A percentile compares a stretch with the other conserved stretches of the same genome.
Evolutionary conservation across 2,113 vertebrate genomes (phyloP).

Genomic region (Melanostigma gelatinosum): DNA sequence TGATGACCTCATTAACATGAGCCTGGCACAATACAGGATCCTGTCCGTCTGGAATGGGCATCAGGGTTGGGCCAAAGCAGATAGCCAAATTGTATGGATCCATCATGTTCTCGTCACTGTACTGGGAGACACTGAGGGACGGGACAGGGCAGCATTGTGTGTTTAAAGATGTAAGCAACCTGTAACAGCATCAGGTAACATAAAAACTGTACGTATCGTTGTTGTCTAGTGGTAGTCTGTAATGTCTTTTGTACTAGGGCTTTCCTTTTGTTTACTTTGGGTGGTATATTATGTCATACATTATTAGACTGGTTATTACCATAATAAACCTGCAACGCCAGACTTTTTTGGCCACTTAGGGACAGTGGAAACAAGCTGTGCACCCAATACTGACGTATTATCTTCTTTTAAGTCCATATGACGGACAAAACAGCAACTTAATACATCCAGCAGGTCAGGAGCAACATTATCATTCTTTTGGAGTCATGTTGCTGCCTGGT

Average conservation of each 20-base stretch:
- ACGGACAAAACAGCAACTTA: not conserved
- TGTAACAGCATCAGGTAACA: not conserved
- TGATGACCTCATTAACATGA: conserved; percentile 96
- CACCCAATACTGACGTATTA: not conserved
- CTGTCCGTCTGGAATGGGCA: conserved; percentile 96
- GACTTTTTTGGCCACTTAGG: not conserved
- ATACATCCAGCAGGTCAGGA: not conserved
- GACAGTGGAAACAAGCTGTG: not conserved
- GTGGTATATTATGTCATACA: not conserved
- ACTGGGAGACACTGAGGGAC: conserved; percentile 90
- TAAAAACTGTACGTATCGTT: not conserved
- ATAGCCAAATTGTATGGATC: conserved; percentile 97
- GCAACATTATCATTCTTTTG: not conserved
- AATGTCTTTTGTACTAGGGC: not conserved
- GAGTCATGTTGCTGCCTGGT: not conserved
- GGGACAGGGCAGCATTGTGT: not conserved
- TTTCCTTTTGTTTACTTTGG: not conserved
- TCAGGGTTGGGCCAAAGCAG: conserved; percentile 96
- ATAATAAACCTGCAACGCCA: not conserved
- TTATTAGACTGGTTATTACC: not conserved
- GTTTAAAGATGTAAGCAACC: not conserved
- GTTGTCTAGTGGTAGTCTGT: not conserved
- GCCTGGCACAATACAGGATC: conserved; percentile 95
- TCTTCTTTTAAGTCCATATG: not conserved
- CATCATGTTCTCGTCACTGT: conserved; percentile 99